A percentile compares a stretch with the other conserved stretches of the same genome.
Evolutionary conservation across 1,140 invertebrate species (phyloP).

Genomic region (Potamilus streckersoni): DNA sequence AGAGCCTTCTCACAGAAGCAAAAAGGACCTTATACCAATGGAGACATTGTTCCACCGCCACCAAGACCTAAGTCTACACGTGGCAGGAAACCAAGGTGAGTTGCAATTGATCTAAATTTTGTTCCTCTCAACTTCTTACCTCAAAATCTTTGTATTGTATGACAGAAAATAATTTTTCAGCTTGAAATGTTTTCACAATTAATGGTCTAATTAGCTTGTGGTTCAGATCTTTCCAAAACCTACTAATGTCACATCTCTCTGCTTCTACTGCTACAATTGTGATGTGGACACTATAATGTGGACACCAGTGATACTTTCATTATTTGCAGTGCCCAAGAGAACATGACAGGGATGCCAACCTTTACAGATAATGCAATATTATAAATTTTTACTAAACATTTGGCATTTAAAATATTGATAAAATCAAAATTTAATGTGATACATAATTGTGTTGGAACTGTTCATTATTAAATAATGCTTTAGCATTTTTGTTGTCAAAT

Average conservation of each 20-base stretch:
- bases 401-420: neutral
- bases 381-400: neutral
- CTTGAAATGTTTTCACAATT: too few species aligned
- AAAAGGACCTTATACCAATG: neutral
- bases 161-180: too few species aligned
- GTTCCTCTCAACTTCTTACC: too few species aligned
- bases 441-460: too few species aligned
- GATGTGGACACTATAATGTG: too few species aligned
- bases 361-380: neutral
- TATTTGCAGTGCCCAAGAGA: neutral
- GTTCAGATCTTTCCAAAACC: too few species aligned
- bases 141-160: too few species aligned
- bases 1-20: constrained; percentile 6
- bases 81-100: constrained; percentile 44
- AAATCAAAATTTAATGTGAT: neutral
- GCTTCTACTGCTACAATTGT: too few species aligned
- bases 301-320: neutral
- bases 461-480: too few species aligned
- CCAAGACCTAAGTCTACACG: constrained; percentile 28
- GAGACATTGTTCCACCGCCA: constrained; percentile 17
- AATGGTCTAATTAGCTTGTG: too few species aligned
- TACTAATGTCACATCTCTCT: too few species aligned
- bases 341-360: neutral
- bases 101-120: neutral
- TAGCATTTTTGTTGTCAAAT: too few species aligned